Percentiles rank a stretch among this genome's conserved stretches.
These are phyloP conservation scores for Neocloeon triangulifer DNA, from an alignment of 1,140 invertebrate genomes.

Conservation along the genomic window DNA sequence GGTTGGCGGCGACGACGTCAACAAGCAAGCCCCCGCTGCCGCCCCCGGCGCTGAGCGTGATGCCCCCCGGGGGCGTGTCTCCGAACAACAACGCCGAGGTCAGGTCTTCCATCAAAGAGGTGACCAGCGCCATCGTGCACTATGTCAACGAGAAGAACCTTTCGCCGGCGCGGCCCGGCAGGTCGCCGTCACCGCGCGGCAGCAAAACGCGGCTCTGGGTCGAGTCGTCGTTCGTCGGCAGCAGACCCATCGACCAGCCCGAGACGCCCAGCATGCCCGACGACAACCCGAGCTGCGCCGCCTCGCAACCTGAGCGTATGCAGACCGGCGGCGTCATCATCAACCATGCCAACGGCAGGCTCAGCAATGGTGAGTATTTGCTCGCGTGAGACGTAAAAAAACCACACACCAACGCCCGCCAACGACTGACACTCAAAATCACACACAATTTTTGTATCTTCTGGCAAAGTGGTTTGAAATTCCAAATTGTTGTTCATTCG, in stretches of 20 bases:
- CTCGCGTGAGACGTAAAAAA: conserved; percentile 1
- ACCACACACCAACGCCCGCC: no score
- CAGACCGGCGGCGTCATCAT: no score
- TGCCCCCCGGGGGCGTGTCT: conserved; percentile 21
- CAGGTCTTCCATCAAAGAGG: conserved; percentile 72
- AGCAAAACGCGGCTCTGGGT: conserved; percentile 49
- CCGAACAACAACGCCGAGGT: conserved; percentile 20
- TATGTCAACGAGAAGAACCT: conserved; percentile 41
- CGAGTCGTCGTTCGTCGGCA: conserved; percentile 75
- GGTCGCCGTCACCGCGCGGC: conserved; percentile 14
- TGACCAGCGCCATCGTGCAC: conserved; percentile 79
- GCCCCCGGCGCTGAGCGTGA: conserved; percentile 19
- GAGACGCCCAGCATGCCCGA: conserved; percentile 43
- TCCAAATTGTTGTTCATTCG: no score
- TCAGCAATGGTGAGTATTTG: conserved; percentile 7
- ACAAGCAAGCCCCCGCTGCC: conserved; percentile 13
- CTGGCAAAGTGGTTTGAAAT: no score
- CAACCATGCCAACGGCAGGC: conserved; percentile 16
- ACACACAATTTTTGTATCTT: no score
- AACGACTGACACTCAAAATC: no score
- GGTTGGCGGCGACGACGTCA: conserved; percentile 34
- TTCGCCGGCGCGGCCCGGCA: background rate
- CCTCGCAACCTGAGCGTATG: no score
- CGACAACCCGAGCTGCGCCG: conserved; percentile 14
- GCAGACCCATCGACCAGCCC: conserved; percentile 57